Conservation (phyloP, 2,888 invertebrate species). For the Ditula angustiorana region DNA sequence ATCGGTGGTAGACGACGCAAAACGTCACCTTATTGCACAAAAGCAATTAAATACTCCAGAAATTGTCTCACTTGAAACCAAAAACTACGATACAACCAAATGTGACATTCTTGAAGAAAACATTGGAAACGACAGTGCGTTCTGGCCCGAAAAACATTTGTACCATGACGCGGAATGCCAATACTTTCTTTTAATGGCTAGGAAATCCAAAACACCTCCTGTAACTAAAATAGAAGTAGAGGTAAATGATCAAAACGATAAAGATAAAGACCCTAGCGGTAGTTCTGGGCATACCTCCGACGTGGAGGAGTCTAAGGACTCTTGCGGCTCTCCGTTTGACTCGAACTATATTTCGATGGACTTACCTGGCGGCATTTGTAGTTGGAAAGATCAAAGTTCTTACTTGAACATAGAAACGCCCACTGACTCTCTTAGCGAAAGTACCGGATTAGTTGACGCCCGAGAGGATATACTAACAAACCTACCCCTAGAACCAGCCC, state of each 20-base stretch:
- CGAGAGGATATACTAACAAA: conserved; percentile 83
- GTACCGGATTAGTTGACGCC: conserved; percentile 56
- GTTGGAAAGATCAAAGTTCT: conserved; percentile 93
- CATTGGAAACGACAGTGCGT: conserved; percentile 76
- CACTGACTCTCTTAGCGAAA: conserved; percentile 56
- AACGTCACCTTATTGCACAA: conserved; percentile 65
- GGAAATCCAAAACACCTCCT: conserved; percentile 65
- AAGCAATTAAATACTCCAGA: conserved; percentile 47
- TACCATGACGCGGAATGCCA: conserved; percentile 89
- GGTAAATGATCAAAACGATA: conserved; percentile 82
- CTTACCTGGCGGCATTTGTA: conserved; percentile 92
- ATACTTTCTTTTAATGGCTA: conserved; percentile 84
- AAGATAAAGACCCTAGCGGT: conserved; percentile 86
- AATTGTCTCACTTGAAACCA: conserved; percentile 38
- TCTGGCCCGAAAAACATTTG: conserved; percentile 86
- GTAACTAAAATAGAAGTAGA: conserved; percentile 54
- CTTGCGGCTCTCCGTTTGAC: conserved; percentile 66
- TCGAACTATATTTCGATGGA: conserved; percentile 89
- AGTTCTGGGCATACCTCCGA: conserved; percentile 85
- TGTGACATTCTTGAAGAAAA: conserved; percentile 61
- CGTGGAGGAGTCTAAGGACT: conserved; percentile 64
- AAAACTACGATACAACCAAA: conserved; percentile 44
- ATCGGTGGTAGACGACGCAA: conserved; percentile 85
- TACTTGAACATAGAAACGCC: conserved; percentile 88
- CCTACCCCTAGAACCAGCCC: conserved; percentile 74